A percentile compares a stretch with the other conserved stretches of the same genome.
phyloP scores from a whole-genome alignment of 2,797 vertebrate species.

The Enteromius paludinosus region DNA sequence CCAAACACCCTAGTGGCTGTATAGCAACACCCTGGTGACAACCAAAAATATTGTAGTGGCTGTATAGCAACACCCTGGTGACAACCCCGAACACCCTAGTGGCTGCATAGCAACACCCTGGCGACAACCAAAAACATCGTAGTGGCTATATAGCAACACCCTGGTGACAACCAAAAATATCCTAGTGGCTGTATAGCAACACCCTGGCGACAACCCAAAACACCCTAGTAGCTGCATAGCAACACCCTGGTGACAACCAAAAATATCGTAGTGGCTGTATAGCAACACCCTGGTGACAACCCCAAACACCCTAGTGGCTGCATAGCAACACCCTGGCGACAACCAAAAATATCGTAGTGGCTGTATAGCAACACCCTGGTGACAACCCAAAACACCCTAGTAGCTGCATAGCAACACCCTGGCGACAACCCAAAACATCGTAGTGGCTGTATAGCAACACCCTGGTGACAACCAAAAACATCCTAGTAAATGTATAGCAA shows the following conservation, averaged over 20 bases:
- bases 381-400: background rate
- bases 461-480: background rate
- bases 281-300: background rate
- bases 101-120: background rate
- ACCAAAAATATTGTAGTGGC: no score
- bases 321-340: background rate
- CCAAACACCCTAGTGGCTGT: no score
- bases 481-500: background rate
- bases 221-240: no score
- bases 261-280: background rate
- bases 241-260: background rate
- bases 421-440: background rate
- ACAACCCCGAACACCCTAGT: no score
- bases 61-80: background rate
- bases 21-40: background rate
- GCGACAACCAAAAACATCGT: background rate
- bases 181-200: background rate
- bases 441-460: background rate
- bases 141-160: background rate
- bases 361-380: background rate
- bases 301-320: no score
- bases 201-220: background rate
- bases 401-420: background rate
- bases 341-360: background rate
- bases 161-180: no score